Evolutionary conservation across 1,140 invertebrate species (phyloP).

Genomic region (Cherax quadricarinatus): DNA sequence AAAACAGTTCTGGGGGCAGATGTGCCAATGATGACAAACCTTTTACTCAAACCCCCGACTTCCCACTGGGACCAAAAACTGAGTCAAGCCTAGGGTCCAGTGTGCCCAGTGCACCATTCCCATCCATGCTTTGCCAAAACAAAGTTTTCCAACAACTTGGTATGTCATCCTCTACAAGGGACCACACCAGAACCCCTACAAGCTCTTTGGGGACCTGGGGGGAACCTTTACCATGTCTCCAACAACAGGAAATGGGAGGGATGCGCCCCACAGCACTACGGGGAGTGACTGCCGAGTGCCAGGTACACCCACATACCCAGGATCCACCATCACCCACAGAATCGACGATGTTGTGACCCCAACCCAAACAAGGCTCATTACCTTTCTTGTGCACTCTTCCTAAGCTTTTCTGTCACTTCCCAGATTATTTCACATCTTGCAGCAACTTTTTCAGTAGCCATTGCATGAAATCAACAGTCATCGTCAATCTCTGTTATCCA

Average conservation of each 20-base stretch:
- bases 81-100: constrained; percentile 14
- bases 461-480: background rate
- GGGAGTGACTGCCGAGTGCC: constrained; percentile 33
- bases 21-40: background rate
- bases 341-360: constrained; percentile 68
- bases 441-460: background rate
- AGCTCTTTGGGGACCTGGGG: constrained; percentile 9
- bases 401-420: background rate
- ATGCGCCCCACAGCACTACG: constrained; percentile 12
- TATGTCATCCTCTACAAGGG: background rate
- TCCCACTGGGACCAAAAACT: constrained; percentile 22
- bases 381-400: background rate
- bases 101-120: constrained; percentile 20
- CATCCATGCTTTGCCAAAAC: constrained; percentile 56
- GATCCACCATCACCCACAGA: constrained; percentile 62
- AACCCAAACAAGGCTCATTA: constrained; percentile 20
- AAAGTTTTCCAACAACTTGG: constrained; percentile 56
- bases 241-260: constrained; percentile 5
- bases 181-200: background rate
- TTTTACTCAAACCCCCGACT: background rate
- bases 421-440: background rate
- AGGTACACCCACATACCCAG: constrained; percentile 41
- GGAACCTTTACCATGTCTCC: background rate
- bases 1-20: constrained; percentile 17
- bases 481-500: background rate